Evolutionary conservation across 2,888 invertebrate species (phyloP).

Genomic region (Orchestes rusci): DNA sequence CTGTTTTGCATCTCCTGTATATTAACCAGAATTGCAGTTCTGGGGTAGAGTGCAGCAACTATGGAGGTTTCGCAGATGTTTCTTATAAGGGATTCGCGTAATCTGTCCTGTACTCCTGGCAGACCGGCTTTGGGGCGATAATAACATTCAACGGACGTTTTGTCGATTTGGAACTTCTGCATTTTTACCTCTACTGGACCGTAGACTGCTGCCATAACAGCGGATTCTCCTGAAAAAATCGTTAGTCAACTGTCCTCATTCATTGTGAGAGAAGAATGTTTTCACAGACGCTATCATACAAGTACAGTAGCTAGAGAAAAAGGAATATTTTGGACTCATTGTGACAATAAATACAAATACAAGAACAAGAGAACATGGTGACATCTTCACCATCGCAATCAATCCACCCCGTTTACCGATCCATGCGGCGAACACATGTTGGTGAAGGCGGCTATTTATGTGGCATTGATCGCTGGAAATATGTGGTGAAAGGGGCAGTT

Average conservation of each 20-base stretch:
- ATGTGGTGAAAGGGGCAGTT: too few relatives aligned
- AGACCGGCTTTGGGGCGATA: constrained; percentile 72
- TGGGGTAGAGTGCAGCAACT: constrained; percentile 65
- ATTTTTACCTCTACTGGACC: constrained; percentile 77
- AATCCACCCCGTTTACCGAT: too few relatives aligned
- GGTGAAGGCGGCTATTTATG: too few relatives aligned
- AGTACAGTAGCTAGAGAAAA: too few relatives aligned
- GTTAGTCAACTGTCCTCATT: background rate
- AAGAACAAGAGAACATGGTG: background rate
- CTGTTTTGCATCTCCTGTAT: constrained; percentile 82
- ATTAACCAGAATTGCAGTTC: constrained; percentile 69
- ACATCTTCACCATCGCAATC: too few relatives aligned
- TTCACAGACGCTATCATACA: background rate
- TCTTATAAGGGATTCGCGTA: constrained; percentile 65
- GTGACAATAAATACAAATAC: background rate
- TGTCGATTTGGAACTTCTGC: constrained; percentile 69
- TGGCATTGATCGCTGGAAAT: too few relatives aligned
- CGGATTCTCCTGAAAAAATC: constrained; percentile 62
- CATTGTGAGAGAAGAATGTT: background rate
- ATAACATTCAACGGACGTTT: constrained; percentile 69
- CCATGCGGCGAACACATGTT: too few relatives aligned
- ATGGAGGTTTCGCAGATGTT: constrained; percentile 73
- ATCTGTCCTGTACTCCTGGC: constrained; percentile 59
- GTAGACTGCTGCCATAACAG: constrained; percentile 68
- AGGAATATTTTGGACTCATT: background rate